Evolutionary conservation across 2,888 invertebrate genomes (phyloP).

Genomic region (Ethmia dodecea): DNA sequence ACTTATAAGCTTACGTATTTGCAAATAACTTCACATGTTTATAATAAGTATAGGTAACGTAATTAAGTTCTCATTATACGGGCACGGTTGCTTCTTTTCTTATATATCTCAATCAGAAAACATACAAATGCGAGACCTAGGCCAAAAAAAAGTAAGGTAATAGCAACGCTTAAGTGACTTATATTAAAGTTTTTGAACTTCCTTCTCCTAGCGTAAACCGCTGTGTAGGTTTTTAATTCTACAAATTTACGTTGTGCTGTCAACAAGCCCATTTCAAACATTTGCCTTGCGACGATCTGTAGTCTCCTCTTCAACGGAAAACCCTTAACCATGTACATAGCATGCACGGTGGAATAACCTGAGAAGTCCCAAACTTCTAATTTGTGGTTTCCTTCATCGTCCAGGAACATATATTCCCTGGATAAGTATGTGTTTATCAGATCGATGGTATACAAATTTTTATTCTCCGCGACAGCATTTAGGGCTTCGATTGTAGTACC

Average conservation of each 20-base stretch:
- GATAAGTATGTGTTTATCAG: neutral
- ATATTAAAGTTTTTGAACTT: conserved; percentile 11
- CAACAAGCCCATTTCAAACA: neutral
- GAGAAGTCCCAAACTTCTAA: neutral
- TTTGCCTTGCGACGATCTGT: neutral
- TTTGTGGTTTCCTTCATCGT: neutral
- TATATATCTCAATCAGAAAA: neutral
- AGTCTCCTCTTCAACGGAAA: neutral
- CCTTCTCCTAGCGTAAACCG: neutral
- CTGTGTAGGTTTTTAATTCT: too few relatives aligned
- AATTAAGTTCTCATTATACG: too few relatives aligned
- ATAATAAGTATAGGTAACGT: too few relatives aligned
- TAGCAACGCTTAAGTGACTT: too few relatives aligned
- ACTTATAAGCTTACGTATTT: too few relatives aligned
- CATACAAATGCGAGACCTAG: too few relatives aligned
- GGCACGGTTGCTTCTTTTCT: too few relatives aligned
- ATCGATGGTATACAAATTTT: neutral
- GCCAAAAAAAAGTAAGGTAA: too few relatives aligned
- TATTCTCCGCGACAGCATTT: neutral
- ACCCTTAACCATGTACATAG: neutral
- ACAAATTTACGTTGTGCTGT: neutral
- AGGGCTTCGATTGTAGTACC: neutral
- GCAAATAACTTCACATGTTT: too few relatives aligned
- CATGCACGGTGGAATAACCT: neutral
- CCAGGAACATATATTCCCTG: neutral